phyloP scores from a whole-genome alignment of 2,888 invertebrate genomes.

The Meganola albula region DNA sequence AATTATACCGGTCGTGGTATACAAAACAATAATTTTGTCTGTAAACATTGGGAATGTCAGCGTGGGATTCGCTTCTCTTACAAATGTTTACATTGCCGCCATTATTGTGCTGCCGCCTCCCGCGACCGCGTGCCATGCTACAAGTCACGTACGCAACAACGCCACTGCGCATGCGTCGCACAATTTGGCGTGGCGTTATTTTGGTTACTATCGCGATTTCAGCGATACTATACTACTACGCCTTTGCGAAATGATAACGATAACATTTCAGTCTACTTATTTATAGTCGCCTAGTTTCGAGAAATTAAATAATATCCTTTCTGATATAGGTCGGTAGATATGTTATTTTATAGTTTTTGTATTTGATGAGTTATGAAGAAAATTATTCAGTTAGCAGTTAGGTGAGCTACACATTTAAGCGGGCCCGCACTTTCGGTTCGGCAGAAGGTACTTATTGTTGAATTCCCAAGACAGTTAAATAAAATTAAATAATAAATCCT shows the following conservation, averaged over 20 bases:
- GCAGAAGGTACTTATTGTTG: no score
- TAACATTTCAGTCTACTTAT: slow-evolving; percentile 12
- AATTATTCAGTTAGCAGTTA: no score
- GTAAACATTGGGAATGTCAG: slow-evolving; percentile 48
- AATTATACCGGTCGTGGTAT: slow-evolving; percentile 24
- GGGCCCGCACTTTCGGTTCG: no score
- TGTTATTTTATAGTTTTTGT: no score
- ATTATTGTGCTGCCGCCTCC: slow-evolving; percentile 19
- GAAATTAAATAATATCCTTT: no score
- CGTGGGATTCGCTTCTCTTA: slow-evolving; percentile 47
- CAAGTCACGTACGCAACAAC: slow-evolving; percentile 67
- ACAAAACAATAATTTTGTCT: slow-evolving; percentile 33
- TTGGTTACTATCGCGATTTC: slow-evolving; percentile 53
- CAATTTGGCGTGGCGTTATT: slow-evolving; percentile 42
- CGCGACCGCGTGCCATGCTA: slow-evolving; percentile 57
- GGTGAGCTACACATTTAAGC: no score
- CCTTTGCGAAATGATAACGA: slow-evolving; percentile 75
- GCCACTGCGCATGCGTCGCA: slow-evolving; percentile 55
- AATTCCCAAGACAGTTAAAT: no score
- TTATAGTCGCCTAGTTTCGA: slow-evolving; percentile 4
- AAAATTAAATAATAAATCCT: no score
- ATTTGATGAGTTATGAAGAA: no score
- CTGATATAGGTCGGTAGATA: no score
- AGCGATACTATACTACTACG: slow-evolving; percentile 78
- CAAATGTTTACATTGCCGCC: slow-evolving; percentile 50